Evolutionary conservation across 2,113 vertebrate species (phyloP).

Genomic region (Phoxinus phoxinus): DNA sequence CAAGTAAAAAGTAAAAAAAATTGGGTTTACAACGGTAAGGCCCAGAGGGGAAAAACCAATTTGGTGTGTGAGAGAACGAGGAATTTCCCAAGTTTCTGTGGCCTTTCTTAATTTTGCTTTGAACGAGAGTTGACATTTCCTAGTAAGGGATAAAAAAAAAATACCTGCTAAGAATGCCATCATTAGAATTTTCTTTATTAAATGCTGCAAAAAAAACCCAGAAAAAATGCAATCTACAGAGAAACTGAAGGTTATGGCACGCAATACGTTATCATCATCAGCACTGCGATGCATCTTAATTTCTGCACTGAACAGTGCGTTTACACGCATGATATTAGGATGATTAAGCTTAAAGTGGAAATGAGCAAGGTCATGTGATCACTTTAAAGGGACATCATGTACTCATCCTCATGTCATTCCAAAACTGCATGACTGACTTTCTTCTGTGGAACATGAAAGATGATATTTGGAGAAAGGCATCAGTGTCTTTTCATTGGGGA

Average conservation of each 20-base stretch:
- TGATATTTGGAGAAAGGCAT: too few relatives aligned
- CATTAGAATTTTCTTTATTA: not conserved
- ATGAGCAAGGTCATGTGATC: too few relatives aligned
- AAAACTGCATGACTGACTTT: too few relatives aligned
- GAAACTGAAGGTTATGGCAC: not conserved
- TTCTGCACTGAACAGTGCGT: too few relatives aligned
- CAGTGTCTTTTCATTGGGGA: too few relatives aligned
- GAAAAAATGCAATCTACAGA: not conserved
- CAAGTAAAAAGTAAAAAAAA: not conserved
- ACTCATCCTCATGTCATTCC: too few relatives aligned
- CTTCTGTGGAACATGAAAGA: too few relatives aligned
- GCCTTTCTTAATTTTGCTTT: not conserved
- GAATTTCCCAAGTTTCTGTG: slow-evolving; percentile 15
- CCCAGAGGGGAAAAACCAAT: slow-evolving; percentile 1
- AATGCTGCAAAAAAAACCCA: not conserved
- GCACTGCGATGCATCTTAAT: too few relatives aligned
- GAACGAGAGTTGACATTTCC: not conserved
- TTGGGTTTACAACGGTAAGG: not conserved
- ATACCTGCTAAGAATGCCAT: not conserved
- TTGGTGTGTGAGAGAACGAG: not conserved
- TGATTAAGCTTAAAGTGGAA: too few relatives aligned
- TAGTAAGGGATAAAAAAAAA: not conserved
- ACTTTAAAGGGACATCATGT: too few relatives aligned
- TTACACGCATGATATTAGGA: too few relatives aligned
- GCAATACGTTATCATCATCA: not conserved